These are phyloP conservation scores for Lithobates sylvaticus DNA, from an alignment of 2,797 vertebrate species.

Conservation along the genomic window DNA sequence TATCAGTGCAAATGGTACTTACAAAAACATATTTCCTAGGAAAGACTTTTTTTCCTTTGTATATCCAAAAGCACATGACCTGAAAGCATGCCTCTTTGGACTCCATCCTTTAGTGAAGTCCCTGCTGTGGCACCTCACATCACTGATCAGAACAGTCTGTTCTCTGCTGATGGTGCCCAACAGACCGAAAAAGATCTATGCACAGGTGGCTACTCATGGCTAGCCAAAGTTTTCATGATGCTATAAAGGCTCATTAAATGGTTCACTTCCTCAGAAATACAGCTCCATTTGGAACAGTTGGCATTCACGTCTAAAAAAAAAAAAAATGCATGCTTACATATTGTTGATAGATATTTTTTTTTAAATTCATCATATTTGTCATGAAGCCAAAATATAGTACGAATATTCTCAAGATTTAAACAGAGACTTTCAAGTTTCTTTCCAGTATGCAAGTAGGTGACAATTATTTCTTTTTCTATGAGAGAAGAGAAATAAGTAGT, in stretches of 20 bases:
- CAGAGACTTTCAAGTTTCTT: too few relatives aligned
- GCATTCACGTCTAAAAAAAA: background rate
- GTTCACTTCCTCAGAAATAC: background rate
- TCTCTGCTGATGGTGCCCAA: background rate
- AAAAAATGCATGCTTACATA: background rate
- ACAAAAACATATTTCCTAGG: background rate
- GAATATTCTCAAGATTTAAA: too few relatives aligned
- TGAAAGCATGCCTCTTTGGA: background rate
- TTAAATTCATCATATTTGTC: too few relatives aligned
- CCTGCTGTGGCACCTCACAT: background rate
- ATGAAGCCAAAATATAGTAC: too few relatives aligned
- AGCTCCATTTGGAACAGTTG: too few relatives aligned
- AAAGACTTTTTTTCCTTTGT: background rate
- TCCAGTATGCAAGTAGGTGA: too few relatives aligned
- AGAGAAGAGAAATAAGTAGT: too few relatives aligned
- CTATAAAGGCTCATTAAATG: background rate
- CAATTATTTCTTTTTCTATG: too few relatives aligned
- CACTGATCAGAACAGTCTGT: background rate
- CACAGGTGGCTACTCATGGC: background rate
- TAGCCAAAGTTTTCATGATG: background rate
- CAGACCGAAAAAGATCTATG: background rate
- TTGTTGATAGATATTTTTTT: background rate
- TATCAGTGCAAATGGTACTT: background rate
- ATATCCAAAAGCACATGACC: background rate
- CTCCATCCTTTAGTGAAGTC: background rate